Percentiles rank a stretch among this genome's conserved stretches.
These are phyloP conservation scores for Coenonympha glycerion DNA, from an alignment of 2,888 invertebrate species.

Conservation along the genomic window DNA sequence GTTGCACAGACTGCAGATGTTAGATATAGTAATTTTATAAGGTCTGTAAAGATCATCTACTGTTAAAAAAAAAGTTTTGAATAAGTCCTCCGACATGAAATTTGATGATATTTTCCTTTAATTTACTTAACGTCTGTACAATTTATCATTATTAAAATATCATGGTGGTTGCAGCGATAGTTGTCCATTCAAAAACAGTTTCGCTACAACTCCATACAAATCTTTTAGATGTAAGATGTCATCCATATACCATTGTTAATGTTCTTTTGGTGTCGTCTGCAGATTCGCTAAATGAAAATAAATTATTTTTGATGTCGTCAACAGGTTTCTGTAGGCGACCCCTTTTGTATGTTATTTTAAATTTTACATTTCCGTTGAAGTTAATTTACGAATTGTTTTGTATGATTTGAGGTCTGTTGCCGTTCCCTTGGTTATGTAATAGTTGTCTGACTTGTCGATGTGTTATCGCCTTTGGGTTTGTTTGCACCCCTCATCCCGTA, in stretches of 20 bases:
- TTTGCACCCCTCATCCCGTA: slow-evolving; percentile 52
- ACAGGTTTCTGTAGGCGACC: slow-evolving; percentile 44
- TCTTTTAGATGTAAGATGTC: slow-evolving; percentile 29
- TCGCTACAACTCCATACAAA: background rate
- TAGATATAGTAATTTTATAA: too few species aligned
- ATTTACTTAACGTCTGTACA: background rate
- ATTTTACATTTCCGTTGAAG: slow-evolving; percentile 34
- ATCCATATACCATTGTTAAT: slow-evolving; percentile 52
- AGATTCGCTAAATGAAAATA: slow-evolving; percentile 28
- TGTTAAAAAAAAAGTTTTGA: background rate
- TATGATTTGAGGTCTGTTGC: slow-evolving; percentile 39
- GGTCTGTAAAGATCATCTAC: too few species aligned
- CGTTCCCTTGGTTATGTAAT: slow-evolving; percentile 42
- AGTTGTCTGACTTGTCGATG: slow-evolving; percentile 38
- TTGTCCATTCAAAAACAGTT: background rate
- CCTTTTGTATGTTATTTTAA: slow-evolving; percentile 34
- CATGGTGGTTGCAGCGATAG: background rate
- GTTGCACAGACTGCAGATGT: background rate
- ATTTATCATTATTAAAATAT: background rate
- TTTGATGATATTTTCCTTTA: too few species aligned
- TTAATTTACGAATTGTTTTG: slow-evolving; percentile 39
- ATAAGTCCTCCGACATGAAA: too few species aligned
- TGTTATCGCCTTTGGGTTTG: slow-evolving; percentile 44
- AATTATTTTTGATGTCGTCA: background rate
- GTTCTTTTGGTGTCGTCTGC: slow-evolving; percentile 38